Evolutionary conservation across 1,140 invertebrate genomes (phyloP), one percentile per base, ranked within the genome.

Genomic region (Aphis gossypii): DNA sequence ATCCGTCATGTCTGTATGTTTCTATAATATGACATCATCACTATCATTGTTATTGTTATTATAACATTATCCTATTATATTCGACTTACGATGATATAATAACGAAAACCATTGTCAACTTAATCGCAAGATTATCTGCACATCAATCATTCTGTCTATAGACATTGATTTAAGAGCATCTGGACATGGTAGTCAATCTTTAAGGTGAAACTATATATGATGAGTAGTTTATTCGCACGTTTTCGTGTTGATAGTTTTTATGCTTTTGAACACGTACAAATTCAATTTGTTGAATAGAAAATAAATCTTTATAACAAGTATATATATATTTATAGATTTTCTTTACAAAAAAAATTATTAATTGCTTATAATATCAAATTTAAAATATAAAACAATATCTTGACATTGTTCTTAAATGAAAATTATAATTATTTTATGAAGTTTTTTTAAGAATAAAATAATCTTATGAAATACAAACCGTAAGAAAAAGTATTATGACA

Each of bases 131-230:
- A 6, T 83, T 83, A 83, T 83, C 76, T 76, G 30, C 14, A 83
- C 76, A 83, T 83, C 76, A 83, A 83, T 83, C 76, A 83, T 38
- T 83, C 76, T 83, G 35, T 83, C 76, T 83, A 83, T 83, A 83
- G 6, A 38, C 20, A 38, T 83, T 83, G 76, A 83, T 83, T 83
- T 83, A 83, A 83, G 35, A 83, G 76, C 20, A 83, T 83, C 35
- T 38, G 35, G 35, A 38, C 35, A 1, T 2, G 76, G 35, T 83
- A 35, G 76, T 83, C 76, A 83, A 83, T 83, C 76, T 83, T 21
- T 23, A 23, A 38, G 35, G 20, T 38, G 76, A 83, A 83, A 83
- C 7, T 38, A 83, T 38, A 83, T 83, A 38, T 83, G 35, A 38
- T 23, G 7, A 1, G 7, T 6, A 83, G 35, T 82, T 21, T 82